These are phyloP conservation scores for Melanotaenia duboulayi DNA, from an alignment of 2,113 vertebrate species.

Conservation along the genomic window DNA sequence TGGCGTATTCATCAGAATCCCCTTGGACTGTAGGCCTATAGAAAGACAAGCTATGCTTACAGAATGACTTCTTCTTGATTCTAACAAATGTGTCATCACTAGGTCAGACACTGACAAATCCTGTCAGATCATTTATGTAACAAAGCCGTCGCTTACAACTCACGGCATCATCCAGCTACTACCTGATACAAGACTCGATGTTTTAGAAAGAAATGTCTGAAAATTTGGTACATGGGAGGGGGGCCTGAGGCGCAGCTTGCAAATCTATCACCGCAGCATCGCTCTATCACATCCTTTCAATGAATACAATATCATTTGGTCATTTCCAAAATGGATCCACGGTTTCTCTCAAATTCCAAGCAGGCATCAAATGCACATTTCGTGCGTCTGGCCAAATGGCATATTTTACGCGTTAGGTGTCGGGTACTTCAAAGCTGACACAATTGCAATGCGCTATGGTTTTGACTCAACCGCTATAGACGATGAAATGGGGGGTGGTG, in stretches of 20 bases:
- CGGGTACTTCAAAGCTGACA: conserved; percentile 60
- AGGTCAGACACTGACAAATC: conserved; percentile 71
- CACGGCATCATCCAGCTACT: conserved; percentile 55
- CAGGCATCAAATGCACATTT: conserved; percentile 45
- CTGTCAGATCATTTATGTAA: conserved; percentile 74
- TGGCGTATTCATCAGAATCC: conserved; percentile 23
- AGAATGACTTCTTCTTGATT: conserved; percentile 67
- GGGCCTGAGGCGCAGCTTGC: conserved; percentile 62
- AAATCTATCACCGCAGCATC: conserved; percentile 75
- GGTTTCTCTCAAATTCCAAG: conserved; percentile 17
- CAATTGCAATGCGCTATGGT: conserved; percentile 45
- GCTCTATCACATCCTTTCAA: conserved; percentile 66
- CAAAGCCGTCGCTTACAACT: conserved; percentile 50
- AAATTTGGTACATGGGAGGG: conserved; percentile 57
- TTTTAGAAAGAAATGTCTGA: conserved; percentile 63
- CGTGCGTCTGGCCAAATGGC: conserved; percentile 58
- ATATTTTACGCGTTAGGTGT: conserved; percentile 64
- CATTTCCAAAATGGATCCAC: conserved; percentile 71
- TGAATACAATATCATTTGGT: conserved; percentile 62
- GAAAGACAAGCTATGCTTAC: conserved; percentile 37
- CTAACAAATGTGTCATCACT: conserved; percentile 71
- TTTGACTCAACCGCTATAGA: conserved; percentile 63
- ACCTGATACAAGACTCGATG: conserved; percentile 63
- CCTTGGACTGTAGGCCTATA: conserved; percentile 40
- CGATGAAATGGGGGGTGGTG: conserved; percentile 67